Base-by-base conservation (phyloP, 2,113 vertebrate genomes). In the Lepisosteus osseus region DNA sequence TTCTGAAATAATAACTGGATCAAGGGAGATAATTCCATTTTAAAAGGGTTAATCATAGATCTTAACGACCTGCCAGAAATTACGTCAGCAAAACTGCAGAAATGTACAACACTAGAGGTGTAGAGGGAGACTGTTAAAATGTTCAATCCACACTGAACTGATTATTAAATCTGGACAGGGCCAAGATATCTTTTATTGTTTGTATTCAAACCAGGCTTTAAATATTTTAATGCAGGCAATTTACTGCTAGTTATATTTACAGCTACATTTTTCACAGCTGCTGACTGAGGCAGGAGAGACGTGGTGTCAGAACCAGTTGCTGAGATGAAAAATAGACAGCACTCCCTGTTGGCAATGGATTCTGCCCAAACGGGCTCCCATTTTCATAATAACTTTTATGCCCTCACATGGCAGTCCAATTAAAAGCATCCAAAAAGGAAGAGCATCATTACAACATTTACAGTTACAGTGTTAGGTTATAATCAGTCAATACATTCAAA, bases 191-290 rank as follows among this genome's bases (percentile, higher is more conserved):
- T 65, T 29, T 3, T 65, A 29, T 7, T 65, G 41, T 17, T 29
- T 65, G 7, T 65, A 11, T 29, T 41, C 17, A 41, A 17, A 7
- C 62, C 29, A 3, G 41, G 62, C 62, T 65, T 7, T 65, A 3
- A 65, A 15, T 12, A 17, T 65, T 64, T 65, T 29, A 29, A 65
- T 40, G 62, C n/a, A 11, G n/a, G 13, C 62, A 65, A 65, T 65
- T 65, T 65, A 65, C 41, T 29, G 62, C 62, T 29, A 9, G 17
- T 7, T 17, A 65, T 65, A 65, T 65, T 65, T 65, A 65, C 11
- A 29, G 62, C 4, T 65, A 6, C 62, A 65, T 43, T 65, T 65
- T 65, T 65, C 9, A 65, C 62, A 41, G 62, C 62, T 29, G 29
- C 61, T n/a, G 61, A n/a, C 17, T 62, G 17, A 62, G 7, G 3